These are phyloP conservation scores for Orbicella faveolata DNA, from an alignment of 64 coral and sea anemone genomes.

Conservation along the genomic window DNA sequence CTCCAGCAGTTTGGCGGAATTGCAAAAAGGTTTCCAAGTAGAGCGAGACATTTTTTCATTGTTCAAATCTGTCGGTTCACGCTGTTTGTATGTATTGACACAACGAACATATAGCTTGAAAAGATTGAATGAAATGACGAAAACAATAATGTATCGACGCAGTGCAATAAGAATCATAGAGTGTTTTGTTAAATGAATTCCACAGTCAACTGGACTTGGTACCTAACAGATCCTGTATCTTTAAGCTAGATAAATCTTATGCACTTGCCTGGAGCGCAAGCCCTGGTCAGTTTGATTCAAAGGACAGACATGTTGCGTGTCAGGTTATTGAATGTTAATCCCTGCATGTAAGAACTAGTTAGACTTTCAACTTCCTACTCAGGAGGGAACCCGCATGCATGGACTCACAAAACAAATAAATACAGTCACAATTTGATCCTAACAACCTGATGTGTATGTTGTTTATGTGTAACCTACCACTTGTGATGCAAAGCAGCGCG, in stretches of 20 bases:
- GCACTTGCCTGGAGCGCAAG: neutral
- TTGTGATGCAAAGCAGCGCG: neutral
- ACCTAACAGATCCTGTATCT: neutral
- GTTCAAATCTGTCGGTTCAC: neutral
- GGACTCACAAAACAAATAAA: neutral
- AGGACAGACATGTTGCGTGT: neutral
- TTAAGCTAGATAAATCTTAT: neutral
- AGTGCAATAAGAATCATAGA: neutral
- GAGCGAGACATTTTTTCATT: constrained; percentile 3
- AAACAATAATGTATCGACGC: neutral
- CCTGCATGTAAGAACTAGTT: neutral
- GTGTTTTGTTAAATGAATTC: neutral
- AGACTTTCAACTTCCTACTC: neutral
- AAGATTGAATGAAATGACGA: neutral
- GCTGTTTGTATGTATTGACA: neutral
- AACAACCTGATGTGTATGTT: neutral
- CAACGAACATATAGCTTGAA: neutral
- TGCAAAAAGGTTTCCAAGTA: neutral
- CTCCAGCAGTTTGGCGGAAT: neutral
- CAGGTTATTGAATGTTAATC: neutral
- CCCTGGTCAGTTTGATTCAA: neutral
- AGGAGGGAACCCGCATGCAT: neutral
- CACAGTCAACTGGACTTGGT: neutral
- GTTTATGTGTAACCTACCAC: neutral
- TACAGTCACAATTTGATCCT: neutral